A percentile compares a stretch with the other conserved stretches of the same genome.
Conservation (phyloP, 2,113 vertebrate species). For the Syngnathus floridae region DNA sequence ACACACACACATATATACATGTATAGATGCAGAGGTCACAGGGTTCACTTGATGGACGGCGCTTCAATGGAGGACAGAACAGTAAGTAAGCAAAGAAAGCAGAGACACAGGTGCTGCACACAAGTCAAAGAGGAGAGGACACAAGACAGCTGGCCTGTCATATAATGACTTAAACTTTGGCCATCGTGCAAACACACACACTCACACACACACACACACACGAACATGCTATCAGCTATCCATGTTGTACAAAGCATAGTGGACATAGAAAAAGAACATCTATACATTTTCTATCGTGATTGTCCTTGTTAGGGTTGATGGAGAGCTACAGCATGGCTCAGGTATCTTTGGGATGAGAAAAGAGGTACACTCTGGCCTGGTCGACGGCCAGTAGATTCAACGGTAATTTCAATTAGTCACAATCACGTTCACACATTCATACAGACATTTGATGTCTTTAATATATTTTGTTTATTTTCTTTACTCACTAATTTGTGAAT, state of each 20-base stretch:
- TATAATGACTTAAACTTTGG: conserved; percentile 60
- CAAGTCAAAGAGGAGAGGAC: conserved; percentile 46
- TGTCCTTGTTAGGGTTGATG: too few species aligned
- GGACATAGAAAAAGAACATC: neutral
- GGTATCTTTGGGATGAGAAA: too few species aligned
- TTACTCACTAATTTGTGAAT: too few species aligned
- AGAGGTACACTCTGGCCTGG: too few species aligned
- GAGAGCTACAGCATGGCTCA: too few species aligned
- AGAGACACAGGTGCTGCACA: conserved; percentile 49
- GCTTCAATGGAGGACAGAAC: conserved; percentile 12
- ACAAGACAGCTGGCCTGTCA: conserved; percentile 60
- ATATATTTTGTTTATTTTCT: too few species aligned
- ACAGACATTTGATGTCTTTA: too few species aligned
- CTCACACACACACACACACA: conserved; percentile 17
- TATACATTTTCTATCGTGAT: too few species aligned
- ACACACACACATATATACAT: too few species aligned
- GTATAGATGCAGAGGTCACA: conserved; percentile 1
- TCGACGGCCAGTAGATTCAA: too few species aligned
- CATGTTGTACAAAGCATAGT: neutral
- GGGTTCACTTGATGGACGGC: neutral
- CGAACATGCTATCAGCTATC: conserved; percentile 10
- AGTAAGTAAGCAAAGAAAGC: conserved; percentile 43
- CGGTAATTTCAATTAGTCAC: too few species aligned
- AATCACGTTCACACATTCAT: too few species aligned
- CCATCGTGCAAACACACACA: conserved; percentile 11